Evolutionary conservation across 2,888 invertebrate genomes (phyloP).

Genomic region (Pandemis corylana): DNA sequence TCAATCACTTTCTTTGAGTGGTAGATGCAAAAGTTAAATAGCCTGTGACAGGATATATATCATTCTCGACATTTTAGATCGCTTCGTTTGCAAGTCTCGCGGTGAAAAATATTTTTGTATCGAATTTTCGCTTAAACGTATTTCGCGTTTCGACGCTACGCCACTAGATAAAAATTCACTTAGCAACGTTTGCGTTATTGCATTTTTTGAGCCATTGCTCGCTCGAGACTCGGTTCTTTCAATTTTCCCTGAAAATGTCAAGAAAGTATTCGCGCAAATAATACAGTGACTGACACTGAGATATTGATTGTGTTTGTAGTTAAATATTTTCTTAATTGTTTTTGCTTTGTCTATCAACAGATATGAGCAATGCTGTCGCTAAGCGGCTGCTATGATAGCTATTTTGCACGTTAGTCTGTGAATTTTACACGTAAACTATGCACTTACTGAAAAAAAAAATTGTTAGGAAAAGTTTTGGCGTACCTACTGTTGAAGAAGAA

Average conservation of each 20-base stretch:
- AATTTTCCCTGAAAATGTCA: slow-evolving; percentile 5
- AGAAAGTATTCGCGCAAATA: neutral
- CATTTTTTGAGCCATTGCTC: slow-evolving; percentile 24
- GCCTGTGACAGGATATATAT: slow-evolving; percentile 39
- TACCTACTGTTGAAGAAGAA: too few relatives aligned
- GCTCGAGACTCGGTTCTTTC: slow-evolving; percentile 3
- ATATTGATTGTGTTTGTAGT: neutral
- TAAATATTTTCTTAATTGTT: neutral
- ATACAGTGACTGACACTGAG: slow-evolving; percentile 8
- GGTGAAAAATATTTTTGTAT: slow-evolving; percentile 29
- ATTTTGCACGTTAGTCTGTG: neutral
- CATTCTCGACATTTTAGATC: slow-evolving; percentile 28
- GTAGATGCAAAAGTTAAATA: slow-evolving; percentile 40
- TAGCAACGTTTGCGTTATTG: slow-evolving; percentile 20
- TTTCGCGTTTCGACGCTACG: slow-evolving; percentile 21
- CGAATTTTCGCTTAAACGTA: slow-evolving; percentile 32
- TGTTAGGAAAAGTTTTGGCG: too few relatives aligned
- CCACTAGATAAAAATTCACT: slow-evolving; percentile 27
- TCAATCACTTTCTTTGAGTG: slow-evolving; percentile 40
- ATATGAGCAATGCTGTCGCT: neutral
- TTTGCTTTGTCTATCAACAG: neutral
- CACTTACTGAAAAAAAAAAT: too few relatives aligned
- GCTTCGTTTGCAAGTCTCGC: slow-evolving; percentile 26
- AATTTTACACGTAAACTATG: neutral
- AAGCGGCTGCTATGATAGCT: neutral